phyloP scores from a whole-genome alignment of 2,113 vertebrate species.

The Sus scrofa region T2T-Sscrofa CM000822.6:2169501-2170000 shows the following conservation, averaged over 20 bases:
- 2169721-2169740: neutral
- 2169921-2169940: neutral
- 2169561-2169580: neutral
- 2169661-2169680: neutral
- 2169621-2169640: neutral
- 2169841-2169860: neutral
- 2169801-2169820: neutral
- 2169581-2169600: neutral
- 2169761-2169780: neutral
- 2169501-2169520: slow-evolving; percentile 18
- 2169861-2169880: neutral
- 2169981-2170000: neutral
- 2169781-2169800: neutral
- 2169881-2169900: neutral
- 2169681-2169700: neutral
- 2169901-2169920: neutral
- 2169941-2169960: neutral
- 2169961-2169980: neutral
- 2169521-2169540: slow-evolving; percentile 38
- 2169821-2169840: neutral
- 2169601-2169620: neutral
- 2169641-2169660: neutral
- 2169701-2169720: neutral
- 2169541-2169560: neutral
- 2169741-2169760: neutral